phyloP scores from a whole-genome alignment of 2,888 invertebrate species.

The Cartodere bifasciata region DNA sequence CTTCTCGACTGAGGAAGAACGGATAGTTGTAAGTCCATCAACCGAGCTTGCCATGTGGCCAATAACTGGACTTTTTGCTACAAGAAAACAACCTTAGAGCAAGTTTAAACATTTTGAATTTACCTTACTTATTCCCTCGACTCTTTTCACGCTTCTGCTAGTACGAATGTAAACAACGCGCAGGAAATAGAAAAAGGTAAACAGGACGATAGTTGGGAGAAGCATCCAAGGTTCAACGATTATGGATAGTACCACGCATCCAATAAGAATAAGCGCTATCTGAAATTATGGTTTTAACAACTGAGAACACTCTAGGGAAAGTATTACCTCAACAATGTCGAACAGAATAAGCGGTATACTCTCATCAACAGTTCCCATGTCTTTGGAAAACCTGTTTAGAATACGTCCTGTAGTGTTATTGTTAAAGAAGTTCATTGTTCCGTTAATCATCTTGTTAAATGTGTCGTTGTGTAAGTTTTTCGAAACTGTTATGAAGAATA shows the following conservation, averaged over 20 bases:
- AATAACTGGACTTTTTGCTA: constrained; percentile 69
- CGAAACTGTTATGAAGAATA: constrained; percentile 29
- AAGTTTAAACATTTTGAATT: not conserved
- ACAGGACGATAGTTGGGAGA: constrained; percentile 50
- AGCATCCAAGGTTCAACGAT: constrained; percentile 58
- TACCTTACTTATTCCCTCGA: constrained; percentile 50
- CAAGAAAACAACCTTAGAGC: constrained; percentile 14
- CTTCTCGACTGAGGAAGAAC: constrained; percentile 54
- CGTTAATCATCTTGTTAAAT: constrained; percentile 26
- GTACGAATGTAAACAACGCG: constrained; percentile 58
- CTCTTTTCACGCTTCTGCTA: constrained; percentile 57
- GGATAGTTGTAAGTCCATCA: constrained; percentile 62
- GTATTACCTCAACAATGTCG: constrained; percentile 28
- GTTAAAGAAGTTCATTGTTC: constrained; percentile 32
- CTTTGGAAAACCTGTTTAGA: constrained; percentile 35
- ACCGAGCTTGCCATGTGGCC: constrained; percentile 62
- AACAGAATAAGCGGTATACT: constrained; percentile 40
- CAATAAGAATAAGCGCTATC: constrained; percentile 43
- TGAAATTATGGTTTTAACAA: constrained; percentile 14
- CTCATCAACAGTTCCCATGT: constrained; percentile 46
- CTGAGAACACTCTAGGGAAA: not conserved
- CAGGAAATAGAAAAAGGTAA: constrained; percentile 50
- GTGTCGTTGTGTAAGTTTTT: constrained; percentile 28
- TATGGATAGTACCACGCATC: constrained; percentile 58
- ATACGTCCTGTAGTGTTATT: constrained; percentile 32